These are phyloP conservation scores for Charina bottae DNA, from an alignment of 2,113 vertebrate species.

Conservation along the genomic window DNA sequence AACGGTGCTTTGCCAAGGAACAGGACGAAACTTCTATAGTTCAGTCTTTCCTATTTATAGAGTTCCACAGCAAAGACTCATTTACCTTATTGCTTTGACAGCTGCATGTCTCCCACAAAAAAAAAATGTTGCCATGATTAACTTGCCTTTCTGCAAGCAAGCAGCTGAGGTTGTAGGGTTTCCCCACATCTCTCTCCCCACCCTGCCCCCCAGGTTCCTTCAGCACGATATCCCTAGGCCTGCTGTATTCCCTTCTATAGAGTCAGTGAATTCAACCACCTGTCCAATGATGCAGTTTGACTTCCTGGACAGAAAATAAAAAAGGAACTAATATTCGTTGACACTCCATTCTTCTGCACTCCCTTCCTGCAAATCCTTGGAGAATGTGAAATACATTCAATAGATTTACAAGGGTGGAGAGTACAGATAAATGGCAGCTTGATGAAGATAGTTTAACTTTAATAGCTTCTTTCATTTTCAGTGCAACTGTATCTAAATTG, in stretches of 20 bases:
- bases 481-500: neutral
- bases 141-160: conserved; percentile 67
- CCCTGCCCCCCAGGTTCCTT: conserved; percentile 40
- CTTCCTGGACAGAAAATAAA: conserved; percentile 63
- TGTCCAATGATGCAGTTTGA: conserved; percentile 74
- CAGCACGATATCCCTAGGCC: conserved; percentile 74
- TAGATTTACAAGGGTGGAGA: conserved; percentile 20
- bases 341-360: neutral
- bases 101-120: conserved; percentile 77
- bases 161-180: conserved; percentile 71
- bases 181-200: conserved; percentile 4
- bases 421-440: accelerated
- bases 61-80: conserved; percentile 78
- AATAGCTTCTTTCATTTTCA: neutral
- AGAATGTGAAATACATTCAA: conserved; percentile 30
- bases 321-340: conserved; percentile 62
- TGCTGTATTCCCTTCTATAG: conserved; percentile 73
- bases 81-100: conserved; percentile 83
- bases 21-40: conserved; percentile 77
- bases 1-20: conserved; percentile 80
- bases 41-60: conserved; percentile 80
- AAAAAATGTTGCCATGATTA: conserved; percentile 71
- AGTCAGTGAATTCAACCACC: conserved; percentile 79
- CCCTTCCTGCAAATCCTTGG: conserved; percentile 52
- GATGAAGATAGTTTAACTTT: conserved; percentile 5